A percentile compares a stretch with the other conserved stretches of the same genome.
phyloP scores from a whole-genome alignment of 2,113 vertebrate species.

The Dasyornis broadbenti region DNA sequence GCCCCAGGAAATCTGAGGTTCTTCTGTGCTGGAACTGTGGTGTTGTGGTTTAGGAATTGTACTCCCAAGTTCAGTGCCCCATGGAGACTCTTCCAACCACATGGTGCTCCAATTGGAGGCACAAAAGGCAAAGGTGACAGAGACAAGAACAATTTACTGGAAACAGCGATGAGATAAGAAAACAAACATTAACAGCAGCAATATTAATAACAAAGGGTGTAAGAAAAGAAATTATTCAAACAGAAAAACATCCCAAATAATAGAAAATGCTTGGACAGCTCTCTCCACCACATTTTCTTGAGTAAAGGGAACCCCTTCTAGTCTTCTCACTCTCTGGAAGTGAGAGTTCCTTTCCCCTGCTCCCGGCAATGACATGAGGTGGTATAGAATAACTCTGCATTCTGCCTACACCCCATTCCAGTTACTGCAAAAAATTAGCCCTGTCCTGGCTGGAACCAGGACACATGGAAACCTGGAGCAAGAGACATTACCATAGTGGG shows the following conservation, averaged over 20 bases:
- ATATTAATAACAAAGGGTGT: background rate
- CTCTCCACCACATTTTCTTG: background rate
- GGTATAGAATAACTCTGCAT: background rate
- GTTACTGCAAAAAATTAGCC: background rate
- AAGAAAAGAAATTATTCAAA: background rate
- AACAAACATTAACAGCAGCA: background rate
- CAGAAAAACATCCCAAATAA: background rate
- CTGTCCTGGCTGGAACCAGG: background rate
- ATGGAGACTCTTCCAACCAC: background rate
- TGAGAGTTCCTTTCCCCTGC: background rate
- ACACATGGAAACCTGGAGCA: background rate
- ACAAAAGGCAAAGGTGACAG: background rate
- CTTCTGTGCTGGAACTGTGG: background rate
- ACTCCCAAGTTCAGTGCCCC: background rate
- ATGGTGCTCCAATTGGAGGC: background rate
- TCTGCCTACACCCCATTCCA: too few relatives aligned
- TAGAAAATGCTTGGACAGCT: background rate
- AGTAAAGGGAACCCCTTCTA: background rate
- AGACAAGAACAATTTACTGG: background rate
- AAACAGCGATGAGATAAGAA: background rate
- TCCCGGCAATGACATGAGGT: background rate
- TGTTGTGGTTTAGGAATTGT: background rate
- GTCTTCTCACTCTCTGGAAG: background rate
- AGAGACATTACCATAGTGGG: background rate
- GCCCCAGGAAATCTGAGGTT: background rate